These are phyloP conservation scores for Harpalus rubripes DNA, from an alignment of 2,888 invertebrate species.

Conservation along the genomic window DNA sequence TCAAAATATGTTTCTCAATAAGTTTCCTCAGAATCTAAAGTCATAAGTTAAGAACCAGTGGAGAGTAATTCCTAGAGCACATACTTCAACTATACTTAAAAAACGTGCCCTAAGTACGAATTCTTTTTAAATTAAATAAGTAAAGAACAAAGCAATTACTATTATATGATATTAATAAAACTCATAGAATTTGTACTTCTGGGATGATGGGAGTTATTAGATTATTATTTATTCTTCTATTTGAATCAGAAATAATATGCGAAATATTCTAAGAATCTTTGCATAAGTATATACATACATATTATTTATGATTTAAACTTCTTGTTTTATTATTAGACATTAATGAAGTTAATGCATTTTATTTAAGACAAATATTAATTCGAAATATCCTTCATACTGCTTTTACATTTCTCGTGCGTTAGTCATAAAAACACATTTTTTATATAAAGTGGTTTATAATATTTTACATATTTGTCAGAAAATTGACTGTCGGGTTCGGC, in stretches of 20 bases:
- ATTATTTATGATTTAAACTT: not conserved
- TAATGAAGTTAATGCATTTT: not conserved
- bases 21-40: not conserved
- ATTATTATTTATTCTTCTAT: slow-evolving; percentile 2
- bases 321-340: not conserved
- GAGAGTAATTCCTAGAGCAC: slow-evolving; percentile 1
- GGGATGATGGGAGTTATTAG: not conserved
- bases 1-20: not conserved
- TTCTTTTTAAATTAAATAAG: not conserved
- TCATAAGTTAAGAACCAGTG: not conserved
- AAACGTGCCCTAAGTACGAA: not conserved
- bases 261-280: not conserved
- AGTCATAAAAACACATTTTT: not conserved
- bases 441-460: not conserved
- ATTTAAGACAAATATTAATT: not conserved
- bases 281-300: not conserved
- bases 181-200: not conserved
- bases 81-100: slow-evolving; percentile 1
- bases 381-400: not conserved
- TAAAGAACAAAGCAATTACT: slow-evolving; percentile 2
- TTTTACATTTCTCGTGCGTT: not conserved
- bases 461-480: too few relatives aligned
- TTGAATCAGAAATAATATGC: not conserved
- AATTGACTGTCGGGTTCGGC: too few relatives aligned
- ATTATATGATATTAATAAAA: not conserved